A percentile compares a stretch with the other conserved stretches of the same genome.
These are phyloP conservation scores for Pterobdella sp. DNA, from an alignment of 2,888 invertebrate species.

Conservation along the genomic window DNA sequence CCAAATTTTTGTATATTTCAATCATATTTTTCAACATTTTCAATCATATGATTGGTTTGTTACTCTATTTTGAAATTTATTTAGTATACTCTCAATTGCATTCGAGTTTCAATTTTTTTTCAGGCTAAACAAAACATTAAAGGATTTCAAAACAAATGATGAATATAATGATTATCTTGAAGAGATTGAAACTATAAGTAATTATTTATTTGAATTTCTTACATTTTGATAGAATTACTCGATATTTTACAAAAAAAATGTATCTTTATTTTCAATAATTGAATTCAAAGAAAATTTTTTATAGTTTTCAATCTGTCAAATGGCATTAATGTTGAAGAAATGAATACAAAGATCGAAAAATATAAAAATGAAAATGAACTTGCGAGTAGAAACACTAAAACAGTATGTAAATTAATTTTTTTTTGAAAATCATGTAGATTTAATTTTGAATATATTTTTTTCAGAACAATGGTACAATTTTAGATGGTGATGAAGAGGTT, in stretches of 20 bases:
- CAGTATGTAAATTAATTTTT: no score
- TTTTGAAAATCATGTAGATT: no score
- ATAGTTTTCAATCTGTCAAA: conserved; percentile 76
- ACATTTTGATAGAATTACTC: background rate
- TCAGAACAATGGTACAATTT: no score
- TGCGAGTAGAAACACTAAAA: conserved; percentile 44
- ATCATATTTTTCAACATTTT: background rate
- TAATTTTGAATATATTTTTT: no score
- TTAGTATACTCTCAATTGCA: background rate
- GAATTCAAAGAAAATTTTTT: conserved; percentile 28
- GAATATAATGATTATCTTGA: conserved; percentile 95
- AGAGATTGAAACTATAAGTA: conserved; percentile 73
- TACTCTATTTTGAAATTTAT: background rate
- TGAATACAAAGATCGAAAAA: conserved; percentile 57
- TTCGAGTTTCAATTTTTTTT: conserved; percentile 32
- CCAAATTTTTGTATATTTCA: background rate
- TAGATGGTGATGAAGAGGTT: no score
- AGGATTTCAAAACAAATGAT: conserved; percentile 72
- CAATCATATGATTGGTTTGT: background rate
- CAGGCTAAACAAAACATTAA: conserved; percentile 85
- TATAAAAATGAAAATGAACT: conserved; percentile 70
- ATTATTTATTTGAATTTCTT: conserved; percentile 29
- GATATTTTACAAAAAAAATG: background rate
- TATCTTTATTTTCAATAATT: background rate
- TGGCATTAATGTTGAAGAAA: conserved; percentile 77